Evolutionary conservation across 2,797 vertebrate species (phyloP), one percentile per base, ranked within the genome.

Genomic region (Acipenser transmontanus): DNA sequence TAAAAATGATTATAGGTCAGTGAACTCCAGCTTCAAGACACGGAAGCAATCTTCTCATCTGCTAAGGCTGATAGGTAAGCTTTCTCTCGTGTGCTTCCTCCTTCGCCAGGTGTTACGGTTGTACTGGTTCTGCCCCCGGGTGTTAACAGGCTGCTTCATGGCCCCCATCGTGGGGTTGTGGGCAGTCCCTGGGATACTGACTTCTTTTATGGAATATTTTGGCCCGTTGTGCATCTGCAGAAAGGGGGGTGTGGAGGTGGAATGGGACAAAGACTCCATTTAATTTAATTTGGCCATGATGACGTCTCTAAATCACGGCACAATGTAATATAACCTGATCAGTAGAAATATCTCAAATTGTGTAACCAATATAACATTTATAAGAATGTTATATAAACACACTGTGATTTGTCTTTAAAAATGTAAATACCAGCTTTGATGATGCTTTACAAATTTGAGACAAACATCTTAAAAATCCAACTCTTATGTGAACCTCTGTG

Each of bases 131-230:
- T 94, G 93, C 73, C 90, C 91, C 70, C 91, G 83, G 81, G 89
- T 89, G 72, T 85, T 85, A 73, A 81, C 78, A 0, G 88, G 85
- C 61, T 88, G 89, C 50, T 88, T 89, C 77, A 84, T 86, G 2
- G 82, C 77, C 63, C 85, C 86, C 12, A 76, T 76, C 66, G 83
- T 77, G 0, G 82, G 64, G 74, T 80, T 85, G 66, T 87, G 91
- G 80, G 89, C 76, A 69, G 88, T 84, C 0, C 90, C 86, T 13
- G 92, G 89, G 71, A 82, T 84, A 75, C 96, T 93, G 76, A 93
- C 89, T 81, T 90, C 91, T 84, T 96, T 98, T 84, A 93, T 77
- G 61, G 92, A 91, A 83, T 93, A 94, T 80, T 96, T 98, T 77
- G 87, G 88, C 77, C 88, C 92, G 1, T 76, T 88, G 79, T 89